Conservation (phyloP, 2,113 vertebrate species). For the Epinephelus cyanopodus region DNA sequence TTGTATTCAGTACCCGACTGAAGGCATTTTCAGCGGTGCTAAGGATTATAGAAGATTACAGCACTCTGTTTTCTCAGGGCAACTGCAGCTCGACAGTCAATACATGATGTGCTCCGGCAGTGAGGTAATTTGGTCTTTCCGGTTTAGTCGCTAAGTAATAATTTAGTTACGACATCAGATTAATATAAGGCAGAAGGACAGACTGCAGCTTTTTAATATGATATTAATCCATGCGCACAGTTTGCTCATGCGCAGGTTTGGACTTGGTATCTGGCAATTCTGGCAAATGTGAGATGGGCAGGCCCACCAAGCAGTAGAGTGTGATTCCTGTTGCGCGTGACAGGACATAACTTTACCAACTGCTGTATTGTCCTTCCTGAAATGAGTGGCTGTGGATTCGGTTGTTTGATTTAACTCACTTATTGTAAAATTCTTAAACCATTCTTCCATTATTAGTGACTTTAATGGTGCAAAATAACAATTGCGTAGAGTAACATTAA, state of each 20-base stretch:
- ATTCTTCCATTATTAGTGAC: too few species aligned
- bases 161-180: slow-evolving; percentile 15
- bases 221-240: neutral
- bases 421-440: too few species aligned
- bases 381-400: too few species aligned
- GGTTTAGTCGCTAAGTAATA: slow-evolving; percentile 32
- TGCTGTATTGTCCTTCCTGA: too few species aligned
- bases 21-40: slow-evolving; percentile 54
- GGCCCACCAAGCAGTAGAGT: too few species aligned
- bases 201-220: neutral
- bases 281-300: too few species aligned
- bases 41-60: slow-evolving; percentile 73
- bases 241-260: neutral
- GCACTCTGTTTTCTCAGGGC: slow-evolving; percentile 65
- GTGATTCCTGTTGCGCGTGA: too few species aligned
- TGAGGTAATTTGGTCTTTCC: slow-evolving; percentile 52
- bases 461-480: too few species aligned
- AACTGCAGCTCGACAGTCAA: slow-evolving; percentile 43
- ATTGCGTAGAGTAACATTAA: too few species aligned
- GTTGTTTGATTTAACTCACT: too few species aligned
- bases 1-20: slow-evolving; percentile 66
- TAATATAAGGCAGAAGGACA: neutral
- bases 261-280: too few species aligned
- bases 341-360: too few species aligned
- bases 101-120: slow-evolving; percentile 27